Conservation (phyloP, 2,113 vertebrate species). For the Corythaeola cristata region DNA sequence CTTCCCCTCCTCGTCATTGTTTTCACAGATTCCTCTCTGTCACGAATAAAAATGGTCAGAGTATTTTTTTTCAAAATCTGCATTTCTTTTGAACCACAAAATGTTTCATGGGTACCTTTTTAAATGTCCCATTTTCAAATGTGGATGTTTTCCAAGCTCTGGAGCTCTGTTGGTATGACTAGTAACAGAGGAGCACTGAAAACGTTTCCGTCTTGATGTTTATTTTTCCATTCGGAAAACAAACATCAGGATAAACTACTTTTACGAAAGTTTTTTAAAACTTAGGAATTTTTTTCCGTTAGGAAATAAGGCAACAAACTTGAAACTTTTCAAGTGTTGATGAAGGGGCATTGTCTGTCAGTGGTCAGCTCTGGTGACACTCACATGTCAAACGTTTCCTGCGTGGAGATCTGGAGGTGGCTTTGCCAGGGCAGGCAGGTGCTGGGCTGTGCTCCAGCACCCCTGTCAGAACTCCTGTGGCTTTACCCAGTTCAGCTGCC, state of each 20-base stretch:
- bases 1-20: neutral
- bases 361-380: neutral
- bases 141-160: neutral
- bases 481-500: neutral
- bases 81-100: neutral
- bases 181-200: neutral
- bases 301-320: neutral
- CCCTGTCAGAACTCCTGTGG: neutral
- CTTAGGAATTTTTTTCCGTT: neutral
- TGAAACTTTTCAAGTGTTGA: neutral
- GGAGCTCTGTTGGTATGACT: neutral
- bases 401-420: neutral
- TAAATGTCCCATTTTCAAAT: neutral
- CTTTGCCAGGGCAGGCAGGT: neutral
- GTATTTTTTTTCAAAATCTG: neutral
- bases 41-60: neutral
- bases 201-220: neutral
- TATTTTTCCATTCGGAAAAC: neutral
- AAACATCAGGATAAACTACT: neutral
- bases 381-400: rapidly evolving
- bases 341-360: neutral
- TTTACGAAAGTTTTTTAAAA: neutral
- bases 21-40: neutral
- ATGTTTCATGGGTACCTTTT: neutral
- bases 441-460: neutral